Evolutionary conservation across 1,140 invertebrate species (phyloP).

Genomic region (Drosophila orena): DNA sequence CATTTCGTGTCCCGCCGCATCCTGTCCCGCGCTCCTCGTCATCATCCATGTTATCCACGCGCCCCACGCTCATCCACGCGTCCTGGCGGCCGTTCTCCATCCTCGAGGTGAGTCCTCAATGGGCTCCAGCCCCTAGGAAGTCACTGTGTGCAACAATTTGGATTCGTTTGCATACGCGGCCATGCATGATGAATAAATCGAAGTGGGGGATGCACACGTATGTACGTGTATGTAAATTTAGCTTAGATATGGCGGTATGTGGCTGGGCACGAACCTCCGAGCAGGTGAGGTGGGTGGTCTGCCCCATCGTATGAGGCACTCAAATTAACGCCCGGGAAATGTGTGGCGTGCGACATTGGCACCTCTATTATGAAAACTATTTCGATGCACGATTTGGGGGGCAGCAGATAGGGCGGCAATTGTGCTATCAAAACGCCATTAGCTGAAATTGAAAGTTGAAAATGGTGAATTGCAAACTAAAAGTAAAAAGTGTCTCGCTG

Average conservation of each 20-base stretch:
- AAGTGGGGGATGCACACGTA: conserved; percentile 24
- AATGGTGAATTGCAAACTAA: background rate
- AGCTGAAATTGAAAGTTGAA: background rate
- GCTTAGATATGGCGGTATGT: conserved; percentile 16
- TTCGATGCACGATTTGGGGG: conserved; percentile 8
- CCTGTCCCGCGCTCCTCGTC: conserved; percentile 31
- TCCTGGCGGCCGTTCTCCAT: conserved; percentile 16
- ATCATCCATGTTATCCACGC: conserved; percentile 28
- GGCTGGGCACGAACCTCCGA: conserved; percentile 5
- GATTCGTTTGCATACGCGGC: background rate
- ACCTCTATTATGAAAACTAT: conserved; percentile 27
- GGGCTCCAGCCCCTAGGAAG: background rate
- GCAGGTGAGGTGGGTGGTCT: conserved; percentile 5
- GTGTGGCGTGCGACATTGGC: conserved; percentile 55
- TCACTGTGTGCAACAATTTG: conserved; percentile 36
- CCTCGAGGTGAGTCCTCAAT: conserved; percentile 26
- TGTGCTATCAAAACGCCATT: conserved; percentile 3
- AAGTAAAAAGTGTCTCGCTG: background rate
- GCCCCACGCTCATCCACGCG: conserved; percentile 5
- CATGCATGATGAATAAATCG: conserved; percentile 43
- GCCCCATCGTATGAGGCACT: conserved; percentile 38
- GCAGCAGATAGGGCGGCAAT: conserved; percentile 2
- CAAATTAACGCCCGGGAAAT: conserved; percentile 58
- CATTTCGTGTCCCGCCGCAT: conserved; percentile 17
- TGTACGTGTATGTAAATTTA: conserved; percentile 42